A percentile compares a stretch with the other conserved stretches of the same genome.
These are phyloP conservation scores for Cyclopterus lumpus DNA, from an alignment of 2,797 vertebrate species.

Conservation along the genomic window DNA sequence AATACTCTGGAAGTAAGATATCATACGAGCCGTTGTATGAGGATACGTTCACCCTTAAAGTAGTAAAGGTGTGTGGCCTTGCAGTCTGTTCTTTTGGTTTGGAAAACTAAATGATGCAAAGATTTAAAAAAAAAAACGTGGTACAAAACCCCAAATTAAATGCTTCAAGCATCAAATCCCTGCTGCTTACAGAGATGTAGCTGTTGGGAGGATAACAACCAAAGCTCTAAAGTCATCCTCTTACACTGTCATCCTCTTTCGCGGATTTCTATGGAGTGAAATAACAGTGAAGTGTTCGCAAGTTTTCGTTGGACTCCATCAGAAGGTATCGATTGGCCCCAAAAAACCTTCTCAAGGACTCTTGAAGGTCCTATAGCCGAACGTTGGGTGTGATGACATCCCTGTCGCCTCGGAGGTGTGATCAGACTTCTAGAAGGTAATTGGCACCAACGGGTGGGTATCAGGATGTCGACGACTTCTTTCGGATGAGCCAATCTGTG, in stretches of 20 bases:
- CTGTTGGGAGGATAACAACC: constrained; percentile 34
- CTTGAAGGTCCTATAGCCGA: constrained; percentile 11
- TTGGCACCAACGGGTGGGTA: constrained; percentile 70
- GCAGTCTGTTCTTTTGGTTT: neutral
- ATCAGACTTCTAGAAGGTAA: constrained; percentile 61
- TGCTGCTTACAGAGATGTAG: constrained; percentile 26
- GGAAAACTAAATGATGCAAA: neutral
- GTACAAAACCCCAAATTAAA: neutral
- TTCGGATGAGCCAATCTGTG: constrained; percentile 61
- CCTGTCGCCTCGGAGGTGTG: constrained; percentile 29
- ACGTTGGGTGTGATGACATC: constrained; percentile 35
- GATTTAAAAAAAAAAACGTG: neutral
- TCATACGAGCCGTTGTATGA: neutral
- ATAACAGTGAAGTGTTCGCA: neutral
- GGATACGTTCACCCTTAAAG: neutral
- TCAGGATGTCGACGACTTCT: constrained; percentile 76
- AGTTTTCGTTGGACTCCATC: constrained; percentile 1
- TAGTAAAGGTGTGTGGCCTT: neutral
- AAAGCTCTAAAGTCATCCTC: neutral
- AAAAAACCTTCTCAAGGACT: constrained; percentile 2
- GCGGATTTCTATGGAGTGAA: constrained; percentile 14
- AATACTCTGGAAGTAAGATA: neutral
- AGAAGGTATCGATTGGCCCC: neutral
- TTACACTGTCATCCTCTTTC: neutral
- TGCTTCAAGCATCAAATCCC: neutral